A percentile compares a stretch with the other conserved stretches of the same genome.
These are phyloP conservation scores for Lasius platythorax DNA, from an alignment of 2,888 invertebrate genomes.

Conservation along the genomic window DNA sequence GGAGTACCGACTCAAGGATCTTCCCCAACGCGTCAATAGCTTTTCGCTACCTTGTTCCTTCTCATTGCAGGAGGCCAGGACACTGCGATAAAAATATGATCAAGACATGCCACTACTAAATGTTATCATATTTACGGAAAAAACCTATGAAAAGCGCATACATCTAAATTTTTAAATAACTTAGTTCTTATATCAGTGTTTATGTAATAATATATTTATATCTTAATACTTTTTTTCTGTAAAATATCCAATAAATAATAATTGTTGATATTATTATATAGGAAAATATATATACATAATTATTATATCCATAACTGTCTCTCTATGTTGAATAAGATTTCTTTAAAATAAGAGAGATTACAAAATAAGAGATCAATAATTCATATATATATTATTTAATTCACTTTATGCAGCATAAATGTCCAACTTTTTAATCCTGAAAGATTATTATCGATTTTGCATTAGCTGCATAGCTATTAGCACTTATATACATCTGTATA, in stretches of 20 bases:
- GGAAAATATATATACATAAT: not conserved
- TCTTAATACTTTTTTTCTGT: not conserved
- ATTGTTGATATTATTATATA: not conserved
- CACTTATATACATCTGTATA: slow-evolving; percentile 26
- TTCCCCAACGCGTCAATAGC: slow-evolving; percentile 75
- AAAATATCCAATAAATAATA: not conserved
- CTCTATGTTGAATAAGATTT: not conserved
- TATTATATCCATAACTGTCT: not conserved
- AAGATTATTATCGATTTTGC: slow-evolving; percentile 49
- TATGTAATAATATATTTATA: not conserved
- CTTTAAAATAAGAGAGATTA: not conserved
- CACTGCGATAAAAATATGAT: slow-evolving; percentile 70
- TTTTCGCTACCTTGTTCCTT: slow-evolving; percentile 67
- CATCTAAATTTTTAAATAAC: not conserved
- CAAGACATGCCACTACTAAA: slow-evolving; percentile 50
- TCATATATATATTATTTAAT: slow-evolving; percentile 20
- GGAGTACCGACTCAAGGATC: slow-evolving; percentile 73
- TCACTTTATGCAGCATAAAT: not conserved
- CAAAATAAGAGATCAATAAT: not conserved
- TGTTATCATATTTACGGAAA: slow-evolving; percentile 58
- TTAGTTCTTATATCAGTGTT: not conserved
- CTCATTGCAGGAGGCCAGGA: slow-evolving; percentile 64
- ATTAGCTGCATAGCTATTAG: slow-evolving; percentile 48
- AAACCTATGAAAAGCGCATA: not conserved
- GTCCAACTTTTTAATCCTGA: slow-evolving; percentile 1